Evolutionary conservation across 2,797 vertebrate species (phyloP).

Genomic region (Tapirus indicus): DNA sequence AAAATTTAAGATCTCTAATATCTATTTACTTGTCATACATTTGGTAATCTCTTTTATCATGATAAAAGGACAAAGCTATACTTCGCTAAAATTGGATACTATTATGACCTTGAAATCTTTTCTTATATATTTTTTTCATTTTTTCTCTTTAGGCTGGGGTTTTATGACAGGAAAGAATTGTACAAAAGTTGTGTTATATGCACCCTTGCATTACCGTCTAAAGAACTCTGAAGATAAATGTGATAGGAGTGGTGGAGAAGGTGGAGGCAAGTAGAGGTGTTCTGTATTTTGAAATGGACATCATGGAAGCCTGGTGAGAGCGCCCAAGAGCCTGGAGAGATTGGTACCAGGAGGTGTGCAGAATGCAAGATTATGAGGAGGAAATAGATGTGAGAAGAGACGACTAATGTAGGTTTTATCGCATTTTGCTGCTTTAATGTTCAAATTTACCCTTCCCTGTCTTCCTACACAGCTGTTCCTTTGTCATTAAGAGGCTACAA

Average conservation of each 20-base stretch:
- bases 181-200: not conserved
- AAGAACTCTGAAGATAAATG: not conserved
- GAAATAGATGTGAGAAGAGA: not conserved
- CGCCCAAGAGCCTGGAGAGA: not conserved
- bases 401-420: not conserved
- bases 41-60: not conserved
- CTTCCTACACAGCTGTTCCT: not conserved
- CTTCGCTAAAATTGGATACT: not conserved
- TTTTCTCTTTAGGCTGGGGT: not conserved
- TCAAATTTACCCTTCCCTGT: not conserved
- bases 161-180: not conserved
- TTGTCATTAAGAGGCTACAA: not conserved
- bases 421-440: not conserved
- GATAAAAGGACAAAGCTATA: not conserved
- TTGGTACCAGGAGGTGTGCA: not conserved
- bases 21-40: not conserved
- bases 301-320: no score
- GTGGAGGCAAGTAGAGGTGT: not conserved
- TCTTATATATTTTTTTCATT: not conserved
- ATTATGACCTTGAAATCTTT: not conserved
- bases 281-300: not conserved
- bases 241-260: not conserved
- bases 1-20: not conserved
- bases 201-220: not conserved
- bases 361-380: not conserved